phyloP scores from a whole-genome alignment of 2,113 vertebrate species.

The Phalacrocorax aristotelis region DNA sequence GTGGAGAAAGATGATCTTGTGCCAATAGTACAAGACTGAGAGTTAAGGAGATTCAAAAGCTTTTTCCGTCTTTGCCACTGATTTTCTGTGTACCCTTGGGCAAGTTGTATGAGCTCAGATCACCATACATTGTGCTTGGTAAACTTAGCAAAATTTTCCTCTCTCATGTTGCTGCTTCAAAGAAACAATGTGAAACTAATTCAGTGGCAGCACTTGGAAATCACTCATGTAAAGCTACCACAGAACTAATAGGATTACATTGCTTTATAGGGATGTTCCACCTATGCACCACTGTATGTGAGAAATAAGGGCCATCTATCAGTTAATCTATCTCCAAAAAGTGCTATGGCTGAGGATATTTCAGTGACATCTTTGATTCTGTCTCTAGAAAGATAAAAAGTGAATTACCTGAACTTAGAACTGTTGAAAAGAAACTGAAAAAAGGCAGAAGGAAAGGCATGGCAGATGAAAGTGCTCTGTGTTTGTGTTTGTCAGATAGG shows the following conservation, averaged over 20 bases:
- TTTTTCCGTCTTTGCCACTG: neutral
- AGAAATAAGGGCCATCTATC: neutral
- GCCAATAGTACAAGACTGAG: neutral
- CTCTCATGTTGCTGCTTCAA: neutral
- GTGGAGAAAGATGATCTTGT: neutral
- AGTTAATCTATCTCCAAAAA: neutral
- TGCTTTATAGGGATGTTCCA: neutral
- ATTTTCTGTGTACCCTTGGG: neutral
- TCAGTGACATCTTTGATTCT: neutral
- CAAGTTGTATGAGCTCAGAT: neutral
- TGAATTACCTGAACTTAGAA: neutral
- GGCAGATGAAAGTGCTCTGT: neutral
- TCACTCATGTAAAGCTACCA: neutral
- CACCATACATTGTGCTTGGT: neutral
- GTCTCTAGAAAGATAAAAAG: neutral
- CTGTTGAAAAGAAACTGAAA: rapidly evolving
- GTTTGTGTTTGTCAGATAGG: neutral
- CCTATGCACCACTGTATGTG: neutral
- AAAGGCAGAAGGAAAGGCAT: neutral
- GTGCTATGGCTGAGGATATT: neutral
- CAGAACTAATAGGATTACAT: neutral
- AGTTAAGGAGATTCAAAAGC: neutral
- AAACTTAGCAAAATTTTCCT: neutral
- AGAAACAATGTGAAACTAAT: neutral
- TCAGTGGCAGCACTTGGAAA: neutral